A percentile compares a stretch with the other conserved stretches of the same genome.
Evolutionary conservation across 2,888 invertebrate species (phyloP).

Genomic region (Fabriciana adippe): DNA sequence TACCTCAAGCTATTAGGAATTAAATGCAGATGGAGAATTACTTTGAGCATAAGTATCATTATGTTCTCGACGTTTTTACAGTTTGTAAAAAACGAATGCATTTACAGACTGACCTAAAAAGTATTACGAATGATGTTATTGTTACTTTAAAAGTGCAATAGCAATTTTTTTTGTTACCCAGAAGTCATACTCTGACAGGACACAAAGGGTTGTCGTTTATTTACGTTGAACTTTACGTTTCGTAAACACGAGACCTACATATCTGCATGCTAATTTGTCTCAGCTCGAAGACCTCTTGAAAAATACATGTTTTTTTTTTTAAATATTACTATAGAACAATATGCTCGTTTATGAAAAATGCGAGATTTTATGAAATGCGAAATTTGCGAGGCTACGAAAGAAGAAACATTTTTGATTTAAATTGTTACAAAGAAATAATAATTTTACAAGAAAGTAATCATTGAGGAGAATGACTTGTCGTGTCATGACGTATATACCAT

Average conservation of each 20-base stretch:
- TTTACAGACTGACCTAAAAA: slow-evolving; percentile 13
- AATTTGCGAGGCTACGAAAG: no score
- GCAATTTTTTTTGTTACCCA: background rate
- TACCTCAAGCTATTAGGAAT: no score
- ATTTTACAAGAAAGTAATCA: no score
- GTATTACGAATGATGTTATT: background rate
- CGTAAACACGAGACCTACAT: background rate
- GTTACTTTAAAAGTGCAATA: slow-evolving; percentile 3
- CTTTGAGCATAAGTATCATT: no score
- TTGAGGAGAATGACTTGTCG: no score
- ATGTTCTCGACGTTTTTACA: background rate
- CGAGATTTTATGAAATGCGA: no score
- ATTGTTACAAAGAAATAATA: no score
- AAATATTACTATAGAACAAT: background rate
- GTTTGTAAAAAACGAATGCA: background rate
- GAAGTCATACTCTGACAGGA: slow-evolving; percentile 8
- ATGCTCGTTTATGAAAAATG: slow-evolving; percentile 4
- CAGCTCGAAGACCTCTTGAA: background rate
- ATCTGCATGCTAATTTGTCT: slow-evolving; percentile 1
- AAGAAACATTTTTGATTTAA: no score
- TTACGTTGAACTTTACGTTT: slow-evolving; percentile 1
- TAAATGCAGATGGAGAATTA: no score
- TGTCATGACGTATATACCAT: no score
- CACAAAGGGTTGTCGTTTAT: slow-evolving; percentile 9
- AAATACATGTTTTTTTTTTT: background rate